Percentiles rank a stretch among this genome's conserved stretches.
Conservation (phyloP, 2,113 vertebrate species). For the Percopsis transmontana region DNA sequence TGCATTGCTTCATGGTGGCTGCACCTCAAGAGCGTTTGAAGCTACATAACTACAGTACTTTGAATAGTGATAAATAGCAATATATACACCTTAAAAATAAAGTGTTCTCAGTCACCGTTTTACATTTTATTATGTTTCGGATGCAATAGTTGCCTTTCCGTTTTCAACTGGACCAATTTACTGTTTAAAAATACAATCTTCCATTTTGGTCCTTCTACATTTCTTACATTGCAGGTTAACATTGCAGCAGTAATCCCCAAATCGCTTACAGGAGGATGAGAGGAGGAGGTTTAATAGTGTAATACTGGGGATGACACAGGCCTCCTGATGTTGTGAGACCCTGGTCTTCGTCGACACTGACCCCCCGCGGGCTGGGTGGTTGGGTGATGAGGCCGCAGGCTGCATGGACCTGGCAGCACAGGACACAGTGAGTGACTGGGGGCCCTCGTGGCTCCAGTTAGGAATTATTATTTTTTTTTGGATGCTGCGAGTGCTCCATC, state of each 20-base stretch:
- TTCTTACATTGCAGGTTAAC: neutral
- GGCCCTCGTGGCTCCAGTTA: constrained; percentile 19
- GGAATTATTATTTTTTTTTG: constrained; percentile 37
- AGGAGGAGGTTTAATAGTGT: constrained; percentile 1
- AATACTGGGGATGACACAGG: constrained; percentile 5
- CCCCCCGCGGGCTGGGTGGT: constrained; percentile 18
- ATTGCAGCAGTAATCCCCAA: constrained; percentile 5
- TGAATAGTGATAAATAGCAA: constrained; percentile 68
- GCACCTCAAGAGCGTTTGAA: constrained; percentile 44
- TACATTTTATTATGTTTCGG: constrained; percentile 30
- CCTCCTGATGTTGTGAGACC: neutral
- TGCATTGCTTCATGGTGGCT: constrained; percentile 48
- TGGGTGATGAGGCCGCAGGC: constrained; percentile 43
- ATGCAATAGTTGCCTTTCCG: constrained; percentile 32
- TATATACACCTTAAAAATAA: constrained; percentile 62
- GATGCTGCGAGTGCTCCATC: constrained; percentile 15
- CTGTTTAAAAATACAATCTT: constrained; percentile 36
- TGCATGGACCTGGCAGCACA: constrained; percentile 29
- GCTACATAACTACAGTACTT: constrained; percentile 68
- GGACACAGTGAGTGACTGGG: constrained; percentile 27
- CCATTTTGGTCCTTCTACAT: constrained; percentile 10
- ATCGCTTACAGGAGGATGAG: constrained; percentile 18
- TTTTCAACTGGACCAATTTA: constrained; percentile 26
- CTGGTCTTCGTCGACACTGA: constrained; percentile 15
- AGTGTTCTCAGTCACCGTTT: constrained; percentile 18